A percentile compares a stretch with the other conserved stretches of the same genome.
phyloP scores from a whole-genome alignment of 2,113 vertebrate genomes.

The Lanius ludovicianus region DNA sequence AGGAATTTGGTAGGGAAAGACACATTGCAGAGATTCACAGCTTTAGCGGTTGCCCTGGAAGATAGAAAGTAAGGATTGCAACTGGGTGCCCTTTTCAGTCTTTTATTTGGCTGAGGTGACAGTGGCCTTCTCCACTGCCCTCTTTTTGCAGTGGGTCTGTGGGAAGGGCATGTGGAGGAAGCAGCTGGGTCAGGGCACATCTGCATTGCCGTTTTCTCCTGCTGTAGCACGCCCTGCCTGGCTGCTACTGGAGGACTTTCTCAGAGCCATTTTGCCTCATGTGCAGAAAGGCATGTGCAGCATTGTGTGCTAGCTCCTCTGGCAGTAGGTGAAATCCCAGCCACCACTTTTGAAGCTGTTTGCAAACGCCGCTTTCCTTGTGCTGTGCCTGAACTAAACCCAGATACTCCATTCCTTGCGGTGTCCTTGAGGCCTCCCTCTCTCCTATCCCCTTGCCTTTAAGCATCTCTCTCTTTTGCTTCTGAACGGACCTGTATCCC shows the following conservation, averaged over 20 bases:
- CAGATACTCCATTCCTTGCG: neutral
- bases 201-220: neutral
- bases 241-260: neutral
- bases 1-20: neutral
- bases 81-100: neutral
- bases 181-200: neutral
- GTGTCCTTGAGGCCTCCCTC: neutral
- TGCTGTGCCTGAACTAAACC: neutral
- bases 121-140: neutral
- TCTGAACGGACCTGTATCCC: neutral
- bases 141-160: neutral
- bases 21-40: neutral
- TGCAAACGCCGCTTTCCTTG: neutral
- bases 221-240: fast-evolving
- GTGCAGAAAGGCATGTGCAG: fast-evolving
- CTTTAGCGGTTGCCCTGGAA: neutral
- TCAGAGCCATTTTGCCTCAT: neutral
- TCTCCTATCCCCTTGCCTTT: neutral
- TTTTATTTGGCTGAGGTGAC: neutral
- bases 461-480: neutral
- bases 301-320: neutral
- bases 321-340: neutral
- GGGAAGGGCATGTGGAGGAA: neutral
- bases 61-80: neutral
- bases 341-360: neutral